phyloP scores from a whole-genome alignment of 2,888 invertebrate genomes.

The Eumerus sabulonum region DNA sequence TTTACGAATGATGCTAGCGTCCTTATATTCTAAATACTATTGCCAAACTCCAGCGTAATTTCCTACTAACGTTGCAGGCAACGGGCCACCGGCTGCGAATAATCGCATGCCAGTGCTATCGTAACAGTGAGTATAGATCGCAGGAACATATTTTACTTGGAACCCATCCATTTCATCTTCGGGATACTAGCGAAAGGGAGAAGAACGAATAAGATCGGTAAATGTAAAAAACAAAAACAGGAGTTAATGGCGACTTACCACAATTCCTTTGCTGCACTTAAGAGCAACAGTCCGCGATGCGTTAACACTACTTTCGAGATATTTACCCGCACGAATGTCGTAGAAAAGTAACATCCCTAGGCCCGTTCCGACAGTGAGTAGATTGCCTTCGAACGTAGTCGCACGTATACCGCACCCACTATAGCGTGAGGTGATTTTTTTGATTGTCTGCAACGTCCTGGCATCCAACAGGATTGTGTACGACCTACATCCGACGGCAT shows the following conservation, averaged over 20 bases:
- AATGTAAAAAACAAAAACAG: conserved; percentile 18
- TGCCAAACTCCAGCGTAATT: conserved; percentile 98
- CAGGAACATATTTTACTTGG: conserved; percentile 93
- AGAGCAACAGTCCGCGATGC: conserved; percentile 92
- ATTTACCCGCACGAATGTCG: conserved; percentile 94
- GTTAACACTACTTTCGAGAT: conserved; percentile 93
- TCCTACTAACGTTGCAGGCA: conserved; percentile 93
- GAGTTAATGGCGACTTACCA: conserved; percentile 81
- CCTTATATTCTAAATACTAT: conserved; percentile 76
- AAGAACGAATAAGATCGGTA: neutral
- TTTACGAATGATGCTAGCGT: neutral
- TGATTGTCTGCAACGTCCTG: conserved; percentile 88
- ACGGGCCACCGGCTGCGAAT: conserved; percentile 96
- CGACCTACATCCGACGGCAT: conserved; percentile 96
- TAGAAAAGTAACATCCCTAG: conserved; percentile 95
- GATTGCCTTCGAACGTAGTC: conserved; percentile 92
- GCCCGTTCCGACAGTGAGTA: conserved; percentile 96
- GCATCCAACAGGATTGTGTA: conserved; percentile 94
- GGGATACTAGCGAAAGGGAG: conserved; percentile 85
- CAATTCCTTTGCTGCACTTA: conserved; percentile 93
- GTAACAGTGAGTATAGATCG: conserved; percentile 98
- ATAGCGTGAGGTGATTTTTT: conserved; percentile 91
- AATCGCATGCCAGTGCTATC: conserved; percentile 94
- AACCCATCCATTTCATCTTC: conserved; percentile 92
- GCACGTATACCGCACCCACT: conserved; percentile 96